phyloP scores from a whole-genome alignment of 2,888 invertebrate genomes.

The Apamea crenata region DNA sequence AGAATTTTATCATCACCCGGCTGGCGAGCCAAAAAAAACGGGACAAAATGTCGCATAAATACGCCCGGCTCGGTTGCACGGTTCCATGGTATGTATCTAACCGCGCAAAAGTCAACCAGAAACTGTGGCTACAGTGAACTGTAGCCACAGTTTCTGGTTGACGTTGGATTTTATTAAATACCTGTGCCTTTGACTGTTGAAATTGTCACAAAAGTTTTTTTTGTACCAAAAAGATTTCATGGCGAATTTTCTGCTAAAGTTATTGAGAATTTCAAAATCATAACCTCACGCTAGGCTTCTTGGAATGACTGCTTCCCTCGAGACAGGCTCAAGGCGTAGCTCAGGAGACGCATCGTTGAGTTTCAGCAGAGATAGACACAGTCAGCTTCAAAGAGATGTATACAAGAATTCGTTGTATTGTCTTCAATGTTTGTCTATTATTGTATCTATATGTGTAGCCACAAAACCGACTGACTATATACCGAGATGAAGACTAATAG shows the following conservation, averaged over 20 bases:
- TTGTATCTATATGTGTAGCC: neutral
- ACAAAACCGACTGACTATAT: neutral
- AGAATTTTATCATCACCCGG: slow-evolving; percentile 41
- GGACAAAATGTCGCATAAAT: slow-evolving; percentile 32
- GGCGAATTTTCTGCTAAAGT: neutral
- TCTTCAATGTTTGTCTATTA: neutral
- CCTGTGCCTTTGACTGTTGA: neutral
- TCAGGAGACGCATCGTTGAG: neutral
- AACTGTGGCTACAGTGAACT: neutral
- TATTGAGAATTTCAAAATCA: neutral
- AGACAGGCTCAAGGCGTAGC: neutral
- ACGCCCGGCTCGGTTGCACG: slow-evolving; percentile 3
- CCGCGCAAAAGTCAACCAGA: slow-evolving; percentile 13
- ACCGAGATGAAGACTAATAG: neutral
- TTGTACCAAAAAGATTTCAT: neutral
- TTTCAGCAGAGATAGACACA: neutral
- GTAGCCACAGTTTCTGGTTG: neutral
- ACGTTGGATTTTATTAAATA: slow-evolving; percentile 20
- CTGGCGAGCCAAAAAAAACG: slow-evolving; percentile 31
- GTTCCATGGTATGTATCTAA: slow-evolving; percentile 31
- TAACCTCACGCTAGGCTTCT: neutral
- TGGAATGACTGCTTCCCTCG: neutral
- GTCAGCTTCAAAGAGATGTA: neutral
- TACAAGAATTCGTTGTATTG: neutral
- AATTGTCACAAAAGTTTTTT: neutral